Evolutionary conservation across 2,113 vertebrate species (phyloP).

Genomic region (Eonycteris spelaea): DNA sequence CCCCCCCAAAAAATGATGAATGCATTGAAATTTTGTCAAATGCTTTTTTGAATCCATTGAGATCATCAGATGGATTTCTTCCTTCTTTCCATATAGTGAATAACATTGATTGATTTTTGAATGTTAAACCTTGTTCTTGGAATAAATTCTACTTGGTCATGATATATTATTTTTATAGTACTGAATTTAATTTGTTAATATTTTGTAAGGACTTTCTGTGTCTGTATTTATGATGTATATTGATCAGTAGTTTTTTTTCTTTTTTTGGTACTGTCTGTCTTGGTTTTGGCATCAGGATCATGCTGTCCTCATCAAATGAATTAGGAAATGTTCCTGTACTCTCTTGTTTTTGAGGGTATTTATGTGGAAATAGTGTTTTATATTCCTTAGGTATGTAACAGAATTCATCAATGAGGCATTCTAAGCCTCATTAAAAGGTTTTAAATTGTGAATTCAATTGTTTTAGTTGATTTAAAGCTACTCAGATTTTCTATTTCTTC

Average conservation of each 20-base stretch:
- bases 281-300: background rate
- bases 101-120: background rate
- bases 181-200: background rate
- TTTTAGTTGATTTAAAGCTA: background rate
- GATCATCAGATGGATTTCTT: background rate
- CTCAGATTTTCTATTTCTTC: background rate
- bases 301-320: background rate
- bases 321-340: background rate
- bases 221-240: background rate
- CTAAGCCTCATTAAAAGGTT: background rate
- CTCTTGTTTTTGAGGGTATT: background rate
- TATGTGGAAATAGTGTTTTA: background rate
- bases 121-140: background rate
- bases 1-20: background rate
- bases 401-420: background rate
- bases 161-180: background rate
- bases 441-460: constrained; percentile 4
- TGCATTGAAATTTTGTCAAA: constrained; percentile 3
- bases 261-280: background rate
- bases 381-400: background rate
- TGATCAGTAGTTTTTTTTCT: background rate
- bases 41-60: background rate
- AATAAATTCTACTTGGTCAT: background rate
- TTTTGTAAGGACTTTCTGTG: background rate
- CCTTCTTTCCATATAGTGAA: constrained; percentile 7